Percentiles rank a stretch among this genome's conserved stretches.
These are phyloP conservation scores for Drosophila triauraria DNA, from an alignment of 1,140 invertebrate species.

Conservation along the genomic window DNA sequence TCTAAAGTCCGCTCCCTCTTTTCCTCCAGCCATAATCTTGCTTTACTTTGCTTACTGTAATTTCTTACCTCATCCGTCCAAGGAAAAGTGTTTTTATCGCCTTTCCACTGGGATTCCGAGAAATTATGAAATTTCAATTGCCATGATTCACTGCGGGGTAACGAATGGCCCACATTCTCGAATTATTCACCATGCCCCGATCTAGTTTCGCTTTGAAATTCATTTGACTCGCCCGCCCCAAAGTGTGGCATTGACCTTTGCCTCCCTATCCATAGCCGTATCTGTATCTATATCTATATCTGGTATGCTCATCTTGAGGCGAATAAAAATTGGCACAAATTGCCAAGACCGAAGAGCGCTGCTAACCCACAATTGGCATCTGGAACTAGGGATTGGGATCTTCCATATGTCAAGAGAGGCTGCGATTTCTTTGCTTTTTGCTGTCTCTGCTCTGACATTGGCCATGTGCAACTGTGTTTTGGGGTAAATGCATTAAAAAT, in stretches of 20 bases:
- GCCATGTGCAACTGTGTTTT: constrained; percentile 51
- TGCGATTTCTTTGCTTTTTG: constrained; percentile 5
- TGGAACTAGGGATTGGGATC: constrained; percentile 36
- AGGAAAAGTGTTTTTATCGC: constrained; percentile 9
- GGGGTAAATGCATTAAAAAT: constrained; percentile 46
- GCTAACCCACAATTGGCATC: constrained; percentile 77
- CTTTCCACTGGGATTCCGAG: constrained; percentile 3
- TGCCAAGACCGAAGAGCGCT: constrained; percentile 38
- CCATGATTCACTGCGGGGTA: constrained; percentile 28
- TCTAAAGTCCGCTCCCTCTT: neutral
- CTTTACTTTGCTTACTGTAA: no score
- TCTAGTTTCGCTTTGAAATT: constrained; percentile 41
- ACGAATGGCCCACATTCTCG: constrained; percentile 12
- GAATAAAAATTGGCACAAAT: constrained; percentile 49
- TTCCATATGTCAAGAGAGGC: constrained; percentile 45
- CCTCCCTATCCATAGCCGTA: constrained; percentile 21
- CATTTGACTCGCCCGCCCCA: constrained; percentile 30
- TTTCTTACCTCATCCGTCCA: constrained; percentile 17
- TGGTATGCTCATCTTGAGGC: neutral
- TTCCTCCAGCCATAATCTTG: neutral
- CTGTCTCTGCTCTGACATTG: constrained; percentile 30
- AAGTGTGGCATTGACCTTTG: constrained; percentile 61
- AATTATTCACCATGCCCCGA: constrained; percentile 17
- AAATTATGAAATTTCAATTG: constrained; percentile 53
- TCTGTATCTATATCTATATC: constrained; percentile 28